Evolutionary conservation across 92 coral and sea anemone genomes (phyloP), one percentile per base, ranked within the genome.

Genomic region (Porites lobata): DNA sequence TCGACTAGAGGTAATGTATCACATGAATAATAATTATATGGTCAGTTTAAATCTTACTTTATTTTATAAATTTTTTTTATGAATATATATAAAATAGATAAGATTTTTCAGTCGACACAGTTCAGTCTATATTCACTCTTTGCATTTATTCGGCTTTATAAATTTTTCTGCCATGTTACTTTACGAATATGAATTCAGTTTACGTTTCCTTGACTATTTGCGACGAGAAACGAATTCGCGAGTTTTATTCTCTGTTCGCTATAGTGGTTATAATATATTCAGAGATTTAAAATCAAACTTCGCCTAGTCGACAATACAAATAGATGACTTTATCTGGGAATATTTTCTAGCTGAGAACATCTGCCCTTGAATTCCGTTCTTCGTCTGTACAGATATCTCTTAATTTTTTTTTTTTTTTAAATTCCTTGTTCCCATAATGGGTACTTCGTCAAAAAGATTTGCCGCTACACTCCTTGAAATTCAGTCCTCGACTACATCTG

Each of bases 1-100:
- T 15, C 38, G 10, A 57, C 38, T 15, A 59, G 38, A 13, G 78
- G 78, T 82, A 82, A 58, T 9, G 69, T 82, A 70, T 70, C 47
- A 38, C 47, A 38, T 29, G 32, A 29, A 38, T 38, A 38, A 4
- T 38, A 38, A 38, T 38, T 38, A 38, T 38, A 3, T 38, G 6
- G 47, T 38, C 47, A 38, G 6, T 38, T 38, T 38, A 38, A 38
- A 38, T 38, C 47, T 38, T 38, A 38, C 47, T 38, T 38, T 38
- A 38, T 38, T 38, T 38, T 38, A 38, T 38, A 38, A 29, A 38
- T 4, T 4, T 38, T 38, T 38, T 38, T 38, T 38, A 38, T 38
- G 47, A 38, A 38, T 38, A 38, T 38, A 38, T 38, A 38, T 38
- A 0, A 38, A 38, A 38, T 38, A 38, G 6, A 38, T 38, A 38